Evolutionary conservation across 2,113 vertebrate genomes (phyloP).

Genomic region (Neotoma lepida): DNA sequence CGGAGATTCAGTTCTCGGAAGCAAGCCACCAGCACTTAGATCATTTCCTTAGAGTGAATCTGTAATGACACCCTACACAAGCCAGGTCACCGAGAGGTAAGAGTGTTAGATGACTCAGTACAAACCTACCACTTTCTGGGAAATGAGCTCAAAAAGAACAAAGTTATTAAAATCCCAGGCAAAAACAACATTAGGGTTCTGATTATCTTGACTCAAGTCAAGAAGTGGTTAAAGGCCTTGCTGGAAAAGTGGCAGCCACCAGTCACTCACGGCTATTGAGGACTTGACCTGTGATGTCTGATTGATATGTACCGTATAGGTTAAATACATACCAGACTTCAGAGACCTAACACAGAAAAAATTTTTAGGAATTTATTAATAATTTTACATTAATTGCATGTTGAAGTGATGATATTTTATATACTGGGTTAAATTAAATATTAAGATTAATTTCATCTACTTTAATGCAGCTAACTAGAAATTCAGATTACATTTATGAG

Average conservation of each 20-base stretch:
- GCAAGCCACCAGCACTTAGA: background rate
- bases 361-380: background rate
- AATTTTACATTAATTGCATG: constrained; percentile 14
- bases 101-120: constrained; percentile 38
- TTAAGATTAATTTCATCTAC: constrained; percentile 10
- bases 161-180: constrained; percentile 24
- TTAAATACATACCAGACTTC: constrained; percentile 22
- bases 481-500: background rate
- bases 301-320: background rate
- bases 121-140: constrained; percentile 49
- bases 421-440: constrained; percentile 48
- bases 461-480: background rate
- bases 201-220: constrained; percentile 26
- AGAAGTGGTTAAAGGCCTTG: background rate
- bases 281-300: background rate
- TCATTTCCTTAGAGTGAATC: constrained; percentile 7
- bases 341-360: constrained; percentile 2
- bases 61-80: constrained; percentile 36
- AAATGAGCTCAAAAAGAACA: constrained; percentile 35
- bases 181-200: background rate
- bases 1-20: constrained; percentile 40
- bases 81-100: background rate
- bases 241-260: background rate
- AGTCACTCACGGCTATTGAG: background rate
- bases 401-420: constrained; percentile 17